Evolutionary conservation across 1,140 invertebrate species (phyloP).

Genomic region (Dendroctonus valens): DNA sequence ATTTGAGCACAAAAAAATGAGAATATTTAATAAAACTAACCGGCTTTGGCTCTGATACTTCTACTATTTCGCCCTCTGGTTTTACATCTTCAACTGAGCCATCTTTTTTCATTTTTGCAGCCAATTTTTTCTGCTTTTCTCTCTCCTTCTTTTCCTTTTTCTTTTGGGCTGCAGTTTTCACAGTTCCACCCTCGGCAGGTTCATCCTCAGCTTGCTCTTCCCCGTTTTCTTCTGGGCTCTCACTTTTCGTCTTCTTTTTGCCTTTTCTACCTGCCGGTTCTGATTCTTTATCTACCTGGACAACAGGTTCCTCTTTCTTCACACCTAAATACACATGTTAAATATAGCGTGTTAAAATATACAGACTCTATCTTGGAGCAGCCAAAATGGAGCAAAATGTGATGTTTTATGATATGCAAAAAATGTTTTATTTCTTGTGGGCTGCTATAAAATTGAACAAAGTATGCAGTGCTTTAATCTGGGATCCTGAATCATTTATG

Average conservation of each 20-base stretch:
- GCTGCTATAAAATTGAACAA: no score
- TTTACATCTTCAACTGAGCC: background rate
- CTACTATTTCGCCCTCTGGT: no score
- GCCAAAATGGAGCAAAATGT: no score
- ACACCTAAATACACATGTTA: slow-evolving; percentile 12
- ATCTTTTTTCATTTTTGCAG: slow-evolving; percentile 54
- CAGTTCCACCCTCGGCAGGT: slow-evolving; percentile 56
- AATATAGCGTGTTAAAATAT: background rate
- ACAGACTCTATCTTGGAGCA: background rate
- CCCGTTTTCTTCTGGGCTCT: slow-evolving; percentile 21
- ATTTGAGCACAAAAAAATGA: no score
- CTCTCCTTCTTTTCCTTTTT: slow-evolving; percentile 86
- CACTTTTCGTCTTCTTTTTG: slow-evolving; percentile 35
- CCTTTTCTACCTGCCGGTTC: slow-evolving; percentile 21
- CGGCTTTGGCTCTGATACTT: no score
- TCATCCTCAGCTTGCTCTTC: slow-evolving; percentile 48
- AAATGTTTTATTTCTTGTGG: no score
- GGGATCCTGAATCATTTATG: no score
- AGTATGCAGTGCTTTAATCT: no score
- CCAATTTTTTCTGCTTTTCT: slow-evolving; percentile 72
- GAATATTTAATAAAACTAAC: no score
- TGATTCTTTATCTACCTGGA: slow-evolving; percentile 25
- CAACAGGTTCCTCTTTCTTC: slow-evolving; percentile 37
- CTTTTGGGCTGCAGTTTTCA: slow-evolving; percentile 82
- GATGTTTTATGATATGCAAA: no score